A percentile compares a stretch with the other conserved stretches of the same genome.
These are phyloP conservation scores for Pelecanus crispus DNA, from an alignment of 2,113 vertebrate genomes.

Conservation along the genomic window DNA sequence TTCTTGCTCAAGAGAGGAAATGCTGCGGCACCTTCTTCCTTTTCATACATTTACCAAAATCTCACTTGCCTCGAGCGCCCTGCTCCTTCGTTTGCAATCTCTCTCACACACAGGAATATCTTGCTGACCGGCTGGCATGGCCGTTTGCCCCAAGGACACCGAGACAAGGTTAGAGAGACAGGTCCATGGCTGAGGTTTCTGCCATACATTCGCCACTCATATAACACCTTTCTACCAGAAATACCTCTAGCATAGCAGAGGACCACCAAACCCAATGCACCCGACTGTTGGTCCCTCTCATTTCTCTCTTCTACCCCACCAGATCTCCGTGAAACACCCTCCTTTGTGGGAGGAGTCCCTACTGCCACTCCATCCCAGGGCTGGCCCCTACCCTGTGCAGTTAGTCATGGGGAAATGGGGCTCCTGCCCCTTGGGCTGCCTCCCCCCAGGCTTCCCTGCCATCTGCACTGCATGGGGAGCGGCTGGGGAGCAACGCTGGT, in stretches of 20 bases:
- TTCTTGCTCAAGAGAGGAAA: background rate
- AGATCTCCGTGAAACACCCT: background rate
- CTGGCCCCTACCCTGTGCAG: background rate
- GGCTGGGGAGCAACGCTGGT: background rate
- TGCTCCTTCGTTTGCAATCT: background rate
- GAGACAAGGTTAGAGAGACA: background rate
- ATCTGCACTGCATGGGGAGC: fast-evolving
- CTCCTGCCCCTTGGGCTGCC: background rate
- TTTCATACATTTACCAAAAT: background rate
- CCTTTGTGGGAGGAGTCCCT: fast-evolving
- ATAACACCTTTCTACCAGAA: background rate
- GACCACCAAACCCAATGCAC: background rate
- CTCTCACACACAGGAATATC: background rate
- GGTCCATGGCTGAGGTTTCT: background rate
- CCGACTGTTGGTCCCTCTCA: background rate
- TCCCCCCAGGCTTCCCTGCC: background rate
- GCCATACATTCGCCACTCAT: background rate
- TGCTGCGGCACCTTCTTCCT: background rate
- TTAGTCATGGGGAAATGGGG: background rate
- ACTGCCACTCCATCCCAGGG: background rate
- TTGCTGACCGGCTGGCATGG: background rate
- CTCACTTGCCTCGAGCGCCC: background rate
- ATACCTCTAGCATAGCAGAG: background rate
- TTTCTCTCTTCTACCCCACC: background rate
- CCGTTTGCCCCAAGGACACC: background rate